These are phyloP conservation scores for Paratilapia polleni DNA, from an alignment of 2,113 vertebrate genomes.

Conservation along the genomic window DNA sequence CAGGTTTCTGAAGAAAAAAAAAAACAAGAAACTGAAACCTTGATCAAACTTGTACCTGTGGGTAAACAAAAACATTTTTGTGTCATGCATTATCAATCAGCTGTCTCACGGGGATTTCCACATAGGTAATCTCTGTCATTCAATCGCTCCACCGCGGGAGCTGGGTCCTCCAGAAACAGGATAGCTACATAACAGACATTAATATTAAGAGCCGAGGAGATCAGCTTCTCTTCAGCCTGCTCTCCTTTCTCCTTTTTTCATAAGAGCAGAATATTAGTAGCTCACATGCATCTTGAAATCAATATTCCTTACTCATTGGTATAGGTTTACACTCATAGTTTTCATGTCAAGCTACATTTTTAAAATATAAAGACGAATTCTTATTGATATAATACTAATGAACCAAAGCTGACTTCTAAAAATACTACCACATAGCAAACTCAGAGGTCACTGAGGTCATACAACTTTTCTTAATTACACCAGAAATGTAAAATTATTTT, in stretches of 20 bases:
- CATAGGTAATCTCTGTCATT: constrained; percentile 75
- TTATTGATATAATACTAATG: constrained; percentile 21
- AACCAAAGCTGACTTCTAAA: constrained; percentile 14
- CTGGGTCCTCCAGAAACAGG: constrained; percentile 72
- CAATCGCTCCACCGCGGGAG: constrained; percentile 67
- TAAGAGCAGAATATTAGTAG: constrained; percentile 49
- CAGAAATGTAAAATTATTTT: constrained; percentile 71
- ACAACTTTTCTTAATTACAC: constrained; percentile 56
- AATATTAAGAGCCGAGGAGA: constrained; percentile 77
- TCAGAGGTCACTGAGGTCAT: constrained; percentile 45
- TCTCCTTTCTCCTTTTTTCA: constrained; percentile 41
- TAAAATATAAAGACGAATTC: background rate
- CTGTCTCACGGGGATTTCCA: constrained; percentile 65
- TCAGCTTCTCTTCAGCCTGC: constrained; percentile 56
- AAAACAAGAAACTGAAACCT: constrained; percentile 53
- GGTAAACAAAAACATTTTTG: constrained; percentile 66
- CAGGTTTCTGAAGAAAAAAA: constrained; percentile 54
- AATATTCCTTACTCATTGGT: constrained; percentile 21
- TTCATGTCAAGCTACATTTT: background rate
- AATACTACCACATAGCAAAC: constrained; percentile 12
- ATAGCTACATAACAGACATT: constrained; percentile 74
- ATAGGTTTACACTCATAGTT: constrained; percentile 13
- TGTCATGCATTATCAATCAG: constrained; percentile 74
- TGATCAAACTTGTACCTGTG: constrained; percentile 54
- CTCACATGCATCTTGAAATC: constrained; percentile 41